Evolutionary conservation across 2,797 vertebrate species (phyloP).

Genomic region (Lophius americanus): DNA sequence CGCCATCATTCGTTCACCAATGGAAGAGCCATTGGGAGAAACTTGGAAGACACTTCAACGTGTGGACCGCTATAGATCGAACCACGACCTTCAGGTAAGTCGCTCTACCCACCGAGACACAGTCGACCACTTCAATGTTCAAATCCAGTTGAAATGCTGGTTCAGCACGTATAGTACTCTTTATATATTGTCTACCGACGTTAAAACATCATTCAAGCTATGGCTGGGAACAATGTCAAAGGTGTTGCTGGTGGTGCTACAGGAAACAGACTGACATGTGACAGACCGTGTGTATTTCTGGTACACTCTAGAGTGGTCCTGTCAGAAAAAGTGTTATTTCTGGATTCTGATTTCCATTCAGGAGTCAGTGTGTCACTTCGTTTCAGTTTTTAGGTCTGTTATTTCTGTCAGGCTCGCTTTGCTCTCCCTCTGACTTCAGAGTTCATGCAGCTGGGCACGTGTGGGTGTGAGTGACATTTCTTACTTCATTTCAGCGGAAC

Average conservation of each 20-base stretch:
- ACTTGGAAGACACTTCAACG: no score
- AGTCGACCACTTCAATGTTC: no score
- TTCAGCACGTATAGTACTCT: no score
- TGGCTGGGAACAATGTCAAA: neutral
- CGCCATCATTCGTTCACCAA: no score
- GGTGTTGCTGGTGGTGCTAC: neutral
- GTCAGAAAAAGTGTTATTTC: slow-evolving; percentile 29
- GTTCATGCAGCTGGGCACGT: slow-evolving; percentile 16
- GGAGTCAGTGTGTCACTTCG: neutral
- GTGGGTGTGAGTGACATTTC: slow-evolving; percentile 36
- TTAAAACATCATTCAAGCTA: slow-evolving; percentile 5
- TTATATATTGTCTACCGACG: neutral
- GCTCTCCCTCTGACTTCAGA: slow-evolving; percentile 43
- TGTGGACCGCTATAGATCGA: no score
- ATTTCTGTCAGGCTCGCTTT: slow-evolving; percentile 16
- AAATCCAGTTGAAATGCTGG: no score
- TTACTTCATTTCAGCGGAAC: slow-evolving; percentile 51
- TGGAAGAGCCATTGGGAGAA: no score
- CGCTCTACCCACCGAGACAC: no score
- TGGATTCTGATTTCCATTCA: slow-evolving; percentile 14
- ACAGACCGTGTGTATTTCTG: neutral
- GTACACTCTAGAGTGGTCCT: slow-evolving; percentile 9
- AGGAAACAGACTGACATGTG: neutral
- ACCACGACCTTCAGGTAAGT: no score
- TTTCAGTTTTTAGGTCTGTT: slow-evolving; percentile 8